Conservation (phyloP, 2,888 invertebrate species). For the Aricia artaxerxes region DNA sequence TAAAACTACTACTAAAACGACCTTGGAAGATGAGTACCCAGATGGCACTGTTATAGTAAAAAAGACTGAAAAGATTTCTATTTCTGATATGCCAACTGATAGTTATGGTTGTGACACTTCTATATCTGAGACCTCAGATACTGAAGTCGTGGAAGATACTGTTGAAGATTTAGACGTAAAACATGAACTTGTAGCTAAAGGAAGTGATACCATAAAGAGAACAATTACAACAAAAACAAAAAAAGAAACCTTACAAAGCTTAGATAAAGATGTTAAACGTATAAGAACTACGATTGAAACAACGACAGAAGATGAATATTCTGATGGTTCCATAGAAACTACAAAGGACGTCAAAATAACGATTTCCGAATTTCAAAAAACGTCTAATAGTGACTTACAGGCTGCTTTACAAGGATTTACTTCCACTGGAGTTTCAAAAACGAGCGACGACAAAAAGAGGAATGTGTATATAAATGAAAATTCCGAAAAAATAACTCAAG, state of each 20-base stretch:
- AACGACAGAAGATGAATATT: constrained; percentile 62
- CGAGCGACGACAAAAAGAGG: constrained; percentile 72
- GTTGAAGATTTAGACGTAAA: constrained; percentile 67
- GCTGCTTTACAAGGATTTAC: constrained; percentile 68
- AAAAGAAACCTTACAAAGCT: constrained; percentile 72
- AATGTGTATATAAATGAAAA: constrained; percentile 67
- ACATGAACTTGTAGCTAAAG: constrained; percentile 62
- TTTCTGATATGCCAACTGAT: constrained; percentile 51
- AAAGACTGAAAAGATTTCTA: constrained; percentile 68
- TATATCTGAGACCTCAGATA: constrained; percentile 56
- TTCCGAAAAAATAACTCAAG: constrained; percentile 70
- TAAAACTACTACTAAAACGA: constrained; percentile 56
- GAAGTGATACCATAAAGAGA: constrained; percentile 60
- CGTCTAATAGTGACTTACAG: constrained; percentile 69
- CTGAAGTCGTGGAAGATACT: constrained; percentile 66
- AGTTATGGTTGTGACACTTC: constrained; percentile 48
- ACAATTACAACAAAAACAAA: constrained; percentile 72
- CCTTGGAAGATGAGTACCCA: constrained; percentile 65
- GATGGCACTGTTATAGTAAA: constrained; percentile 69
- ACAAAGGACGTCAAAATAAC: constrained; percentile 74
- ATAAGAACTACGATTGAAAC: constrained; percentile 81
- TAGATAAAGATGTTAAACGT: constrained; percentile 76
- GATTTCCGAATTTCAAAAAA: constrained; percentile 74
- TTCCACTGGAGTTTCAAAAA: constrained; percentile 69
- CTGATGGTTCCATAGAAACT: constrained; percentile 64